These are phyloP conservation scores for Alca torda DNA, from an alignment of 2,797 vertebrate species.

Conservation along the genomic window DNA sequence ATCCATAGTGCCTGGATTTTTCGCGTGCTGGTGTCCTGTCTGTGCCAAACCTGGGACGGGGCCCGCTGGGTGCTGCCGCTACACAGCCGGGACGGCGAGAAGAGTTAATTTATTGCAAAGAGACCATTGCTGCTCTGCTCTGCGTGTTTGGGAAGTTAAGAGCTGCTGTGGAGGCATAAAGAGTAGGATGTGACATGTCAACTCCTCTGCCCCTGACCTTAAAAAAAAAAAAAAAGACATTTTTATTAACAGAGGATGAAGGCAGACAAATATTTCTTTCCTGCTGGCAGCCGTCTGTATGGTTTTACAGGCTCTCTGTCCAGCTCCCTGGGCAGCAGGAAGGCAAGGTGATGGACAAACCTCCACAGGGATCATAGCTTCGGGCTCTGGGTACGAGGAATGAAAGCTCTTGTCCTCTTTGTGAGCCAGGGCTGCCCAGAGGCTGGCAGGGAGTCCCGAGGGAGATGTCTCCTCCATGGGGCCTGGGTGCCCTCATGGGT, in stretches of 20 bases:
- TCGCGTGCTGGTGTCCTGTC: rapidly evolving
- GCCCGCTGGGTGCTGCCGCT: background rate
- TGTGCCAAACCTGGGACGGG: background rate
- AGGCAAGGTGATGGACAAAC: background rate
- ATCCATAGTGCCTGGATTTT: background rate
- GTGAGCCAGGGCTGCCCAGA: background rate
- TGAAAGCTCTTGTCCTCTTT: rapidly evolving
- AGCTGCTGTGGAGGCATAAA: background rate
- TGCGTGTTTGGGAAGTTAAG: background rate
- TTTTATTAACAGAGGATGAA: background rate
- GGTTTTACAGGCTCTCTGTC: background rate
- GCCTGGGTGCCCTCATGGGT: background rate
- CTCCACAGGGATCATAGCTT: background rate
- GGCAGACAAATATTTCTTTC: background rate
- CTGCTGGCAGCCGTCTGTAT: background rate
- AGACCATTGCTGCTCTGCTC: background rate
- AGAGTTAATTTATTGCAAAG: background rate
- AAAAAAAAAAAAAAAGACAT: background rate
- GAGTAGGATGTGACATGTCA: conserved; percentile 8
- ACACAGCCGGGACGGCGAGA: rapidly evolving
- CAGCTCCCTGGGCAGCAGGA: background rate
- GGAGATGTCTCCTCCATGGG: rapidly evolving
- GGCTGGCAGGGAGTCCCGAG: background rate
- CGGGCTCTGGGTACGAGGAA: rapidly evolving
- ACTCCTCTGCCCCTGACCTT: background rate